Evolutionary conservation across 2,113 vertebrate species (phyloP).

Genomic region (Callorhinus ursinus): DNA sequence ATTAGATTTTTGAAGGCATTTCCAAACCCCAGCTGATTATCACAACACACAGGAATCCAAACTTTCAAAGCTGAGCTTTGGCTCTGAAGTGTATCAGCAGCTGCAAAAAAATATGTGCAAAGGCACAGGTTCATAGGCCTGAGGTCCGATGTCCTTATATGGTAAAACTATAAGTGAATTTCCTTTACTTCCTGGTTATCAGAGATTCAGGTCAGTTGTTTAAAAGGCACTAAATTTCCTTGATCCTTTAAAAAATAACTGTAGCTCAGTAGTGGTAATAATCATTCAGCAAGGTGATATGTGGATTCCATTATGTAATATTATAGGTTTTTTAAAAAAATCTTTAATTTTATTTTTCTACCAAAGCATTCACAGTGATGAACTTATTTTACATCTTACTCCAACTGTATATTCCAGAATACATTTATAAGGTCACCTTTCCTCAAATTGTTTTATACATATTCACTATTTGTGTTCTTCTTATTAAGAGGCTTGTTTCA

Average conservation of each 20-base stretch:
- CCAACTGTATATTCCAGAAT: background rate
- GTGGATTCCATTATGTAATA: background rate
- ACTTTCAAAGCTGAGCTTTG: conserved; percentile 80
- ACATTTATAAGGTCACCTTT: background rate
- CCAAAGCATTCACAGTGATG: background rate
- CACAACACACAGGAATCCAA: conserved; percentile 87
- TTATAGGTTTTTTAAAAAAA: background rate
- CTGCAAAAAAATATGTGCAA: conserved; percentile 85
- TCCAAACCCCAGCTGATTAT: conserved; percentile 88
- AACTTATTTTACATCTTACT: conserved; percentile 40
- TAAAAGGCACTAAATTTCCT: conserved; percentile 6
- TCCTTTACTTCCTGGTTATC: conserved; percentile 65
- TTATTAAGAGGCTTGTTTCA: background rate
- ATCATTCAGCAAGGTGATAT: conserved; percentile 47
- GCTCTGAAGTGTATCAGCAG: conserved; percentile 80
- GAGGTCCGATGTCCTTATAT: conserved; percentile 82
- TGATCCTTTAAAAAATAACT: conserved; percentile 63
- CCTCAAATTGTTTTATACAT: background rate
- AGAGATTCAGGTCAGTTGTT: conserved; percentile 62
- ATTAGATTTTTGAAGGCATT: conserved; percentile 84
- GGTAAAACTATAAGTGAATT: conserved; percentile 81
- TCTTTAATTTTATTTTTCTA: conserved; percentile 5
- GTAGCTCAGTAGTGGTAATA: background rate
- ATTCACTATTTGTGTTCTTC: background rate
- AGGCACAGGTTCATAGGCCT: conserved; percentile 74